Conservation (phyloP, 2,797 vertebrate genomes). For the Brachyrhaphis roseni region DNA sequence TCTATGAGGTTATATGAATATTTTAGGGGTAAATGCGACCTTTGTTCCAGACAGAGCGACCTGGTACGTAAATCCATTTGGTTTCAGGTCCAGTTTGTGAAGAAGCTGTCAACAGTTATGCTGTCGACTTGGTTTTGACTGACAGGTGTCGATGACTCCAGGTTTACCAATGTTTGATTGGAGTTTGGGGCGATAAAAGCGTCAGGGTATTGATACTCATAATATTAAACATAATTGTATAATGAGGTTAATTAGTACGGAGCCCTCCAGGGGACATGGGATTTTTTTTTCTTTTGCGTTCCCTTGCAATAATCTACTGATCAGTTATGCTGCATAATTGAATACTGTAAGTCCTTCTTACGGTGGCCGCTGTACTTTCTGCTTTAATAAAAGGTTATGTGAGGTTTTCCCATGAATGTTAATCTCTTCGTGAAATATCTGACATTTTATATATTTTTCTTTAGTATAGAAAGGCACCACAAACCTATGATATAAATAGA, state of each 20-base stretch:
- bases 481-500: no score
- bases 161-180: neutral
- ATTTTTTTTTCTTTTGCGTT: no score
- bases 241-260: neutral
- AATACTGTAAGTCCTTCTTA: no score
- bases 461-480: no score
- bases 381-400: no score
- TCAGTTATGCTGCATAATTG: no score
- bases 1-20: neutral
- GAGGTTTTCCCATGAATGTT: no score
- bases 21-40: neutral
- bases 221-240: neutral
- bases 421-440: no score
- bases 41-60: constrained; percentile 7
- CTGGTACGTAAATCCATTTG: neutral
- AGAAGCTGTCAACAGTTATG: constrained; percentile 9
- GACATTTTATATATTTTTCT: no score
- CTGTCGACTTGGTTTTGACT: neutral
- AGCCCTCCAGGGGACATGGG: no score
- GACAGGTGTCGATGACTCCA: neutral
- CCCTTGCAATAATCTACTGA: no score
- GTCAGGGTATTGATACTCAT: neutral
- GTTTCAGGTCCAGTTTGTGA: constrained; percentile 12
- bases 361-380: no score
- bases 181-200: neutral